These are phyloP conservation scores for Xanthostigma xanthostigma DNA, from an alignment of 2,888 invertebrate genomes.

Conservation along the genomic window DNA sequence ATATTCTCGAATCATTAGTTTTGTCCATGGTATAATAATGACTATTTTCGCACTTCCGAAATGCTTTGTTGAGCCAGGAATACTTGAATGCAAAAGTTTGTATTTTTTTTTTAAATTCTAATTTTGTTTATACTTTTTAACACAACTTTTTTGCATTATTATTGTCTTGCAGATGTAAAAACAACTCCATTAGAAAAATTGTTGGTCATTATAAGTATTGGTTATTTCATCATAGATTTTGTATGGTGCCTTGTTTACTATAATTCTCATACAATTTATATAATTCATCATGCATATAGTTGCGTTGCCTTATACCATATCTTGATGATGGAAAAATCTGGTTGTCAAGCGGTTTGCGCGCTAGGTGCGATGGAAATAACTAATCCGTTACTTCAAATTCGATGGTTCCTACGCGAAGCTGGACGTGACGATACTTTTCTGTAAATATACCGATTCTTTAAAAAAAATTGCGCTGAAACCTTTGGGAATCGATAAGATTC, in stretches of 20 bases:
- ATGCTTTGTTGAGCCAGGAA: too few relatives aligned
- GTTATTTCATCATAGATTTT: constrained; percentile 46
- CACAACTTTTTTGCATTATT: too few relatives aligned
- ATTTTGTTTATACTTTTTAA: too few relatives aligned
- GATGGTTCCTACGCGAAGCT: constrained; percentile 42
- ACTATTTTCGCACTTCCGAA: too few relatives aligned
- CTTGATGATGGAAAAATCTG: constrained; percentile 33
- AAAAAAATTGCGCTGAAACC: background rate
- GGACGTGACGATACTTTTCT: constrained; percentile 30
- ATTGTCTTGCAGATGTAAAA: constrained; percentile 16
- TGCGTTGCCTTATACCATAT: constrained; percentile 34
- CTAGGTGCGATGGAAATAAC: constrained; percentile 42
- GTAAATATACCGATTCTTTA: background rate
- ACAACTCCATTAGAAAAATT: constrained; percentile 20
- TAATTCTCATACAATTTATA: constrained; percentile 34
- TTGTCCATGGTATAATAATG: too few relatives aligned
- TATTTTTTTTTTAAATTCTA: too few relatives aligned
- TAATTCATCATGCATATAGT: constrained; percentile 38
- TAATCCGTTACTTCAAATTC: constrained; percentile 42
- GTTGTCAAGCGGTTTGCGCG: constrained; percentile 37
- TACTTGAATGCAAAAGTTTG: too few relatives aligned
- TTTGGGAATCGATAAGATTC: too few relatives aligned
- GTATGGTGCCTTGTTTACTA: constrained; percentile 40
- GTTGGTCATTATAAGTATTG: constrained; percentile 40
- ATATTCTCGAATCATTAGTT: constrained; percentile 15